Evolutionary conservation across 2,888 invertebrate genomes (phyloP).

Genomic region (Apoda limacodes): DNA sequence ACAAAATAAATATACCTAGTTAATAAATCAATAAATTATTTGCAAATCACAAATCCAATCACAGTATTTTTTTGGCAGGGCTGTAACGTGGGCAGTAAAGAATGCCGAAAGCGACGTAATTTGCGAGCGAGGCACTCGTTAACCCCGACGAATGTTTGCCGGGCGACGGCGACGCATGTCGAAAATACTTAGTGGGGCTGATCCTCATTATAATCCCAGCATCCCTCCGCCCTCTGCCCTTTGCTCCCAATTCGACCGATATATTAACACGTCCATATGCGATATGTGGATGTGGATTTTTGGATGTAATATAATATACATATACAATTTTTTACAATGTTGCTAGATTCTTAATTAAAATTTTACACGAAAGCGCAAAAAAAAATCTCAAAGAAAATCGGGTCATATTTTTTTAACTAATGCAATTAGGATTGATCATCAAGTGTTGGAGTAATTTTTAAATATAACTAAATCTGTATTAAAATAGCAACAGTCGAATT

Average conservation of each 20-base stretch:
- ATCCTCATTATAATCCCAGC: constrained; percentile 66
- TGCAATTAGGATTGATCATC: no score
- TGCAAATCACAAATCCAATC: constrained; percentile 6
- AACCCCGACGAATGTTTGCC: constrained; percentile 59
- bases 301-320: no score
- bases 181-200: constrained; percentile 68
- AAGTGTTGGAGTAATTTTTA: no score
- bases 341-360: no score
- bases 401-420: no score
- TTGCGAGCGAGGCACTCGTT: constrained; percentile 42
- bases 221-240: constrained; percentile 35
- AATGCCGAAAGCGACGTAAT: constrained; percentile 39
- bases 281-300: constrained; percentile 35
- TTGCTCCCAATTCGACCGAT: constrained; percentile 46
- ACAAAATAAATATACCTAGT: no score
- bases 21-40: constrained; percentile 2
- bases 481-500: no score
- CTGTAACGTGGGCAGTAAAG: constrained; percentile 33
- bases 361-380: no score
- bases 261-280: constrained; percentile 57
- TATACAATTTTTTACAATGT: no score
- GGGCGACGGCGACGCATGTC: constrained; percentile 68
- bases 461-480: no score
- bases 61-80: constrained; percentile 23
- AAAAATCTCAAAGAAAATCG: no score